Percentiles rank a stretch among this genome's conserved stretches.
phyloP scores from a whole-genome alignment of 53 echinoderm and acorn worm genomes.

The Apostichopus leukothele region DNA sequence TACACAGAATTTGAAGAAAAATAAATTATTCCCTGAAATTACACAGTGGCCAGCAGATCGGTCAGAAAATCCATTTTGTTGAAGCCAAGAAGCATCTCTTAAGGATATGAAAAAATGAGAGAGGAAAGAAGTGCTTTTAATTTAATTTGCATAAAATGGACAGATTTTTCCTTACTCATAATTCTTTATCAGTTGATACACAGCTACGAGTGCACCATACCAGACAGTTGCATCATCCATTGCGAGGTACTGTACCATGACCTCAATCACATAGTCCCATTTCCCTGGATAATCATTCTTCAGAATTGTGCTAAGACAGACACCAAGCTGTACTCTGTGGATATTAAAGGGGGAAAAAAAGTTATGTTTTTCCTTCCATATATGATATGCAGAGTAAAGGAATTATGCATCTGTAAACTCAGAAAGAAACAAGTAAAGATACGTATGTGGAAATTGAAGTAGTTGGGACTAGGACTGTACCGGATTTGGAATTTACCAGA shows the following conservation, averaged over 20 bases:
- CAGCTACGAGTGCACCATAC: slow-evolving; percentile 84
- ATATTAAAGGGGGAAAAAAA: neutral
- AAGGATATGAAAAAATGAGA: neutral
- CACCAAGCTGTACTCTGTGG: slow-evolving; percentile 90
- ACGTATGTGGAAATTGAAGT: too few relatives aligned
- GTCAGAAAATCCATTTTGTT: neutral
- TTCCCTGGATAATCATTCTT: slow-evolving; percentile 91
- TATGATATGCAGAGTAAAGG: too few relatives aligned
- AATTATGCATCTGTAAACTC: too few relatives aligned
- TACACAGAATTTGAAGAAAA: too few relatives aligned
- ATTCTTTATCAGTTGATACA: slow-evolving; percentile 94
- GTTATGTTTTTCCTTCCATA: too few relatives aligned
- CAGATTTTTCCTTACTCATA: slow-evolving; percentile 75
- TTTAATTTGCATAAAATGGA: too few relatives aligned
- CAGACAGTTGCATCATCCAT: slow-evolving; percentile 65
- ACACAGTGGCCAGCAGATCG: neutral
- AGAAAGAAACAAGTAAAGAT: too few relatives aligned
- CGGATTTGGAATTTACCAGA: too few relatives aligned
- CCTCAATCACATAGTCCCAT: slow-evolving; percentile 74
- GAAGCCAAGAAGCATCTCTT: neutral
- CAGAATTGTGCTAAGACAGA: slow-evolving; percentile 80
- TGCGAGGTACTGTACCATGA: slow-evolving; percentile 69
- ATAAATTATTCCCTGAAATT: too few relatives aligned
- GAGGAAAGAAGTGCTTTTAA: too few relatives aligned
- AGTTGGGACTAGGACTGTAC: too few relatives aligned